Evolutionary conservation across 2,888 invertebrate species (phyloP), one percentile per base, ranked within the genome.

Genomic region (Protonemura montana): DNA sequence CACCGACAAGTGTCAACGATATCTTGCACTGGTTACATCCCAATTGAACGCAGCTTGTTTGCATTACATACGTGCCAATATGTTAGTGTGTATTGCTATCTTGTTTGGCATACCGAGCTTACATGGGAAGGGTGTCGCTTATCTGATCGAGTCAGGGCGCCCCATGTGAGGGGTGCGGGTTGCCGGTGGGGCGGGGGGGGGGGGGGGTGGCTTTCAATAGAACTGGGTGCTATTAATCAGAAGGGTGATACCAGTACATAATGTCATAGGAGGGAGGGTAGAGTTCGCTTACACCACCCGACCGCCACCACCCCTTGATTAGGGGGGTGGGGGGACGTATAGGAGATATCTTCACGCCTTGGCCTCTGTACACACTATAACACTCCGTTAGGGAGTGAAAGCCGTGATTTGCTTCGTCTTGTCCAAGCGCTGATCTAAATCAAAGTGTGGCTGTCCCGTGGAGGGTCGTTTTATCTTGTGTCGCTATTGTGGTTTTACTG

Each of bases 211-310:
- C 5, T 2, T 59, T 59, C 59, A 59, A 59, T 59, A 59, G 59
- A 59, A 21, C 13, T 13, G 82, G 41, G 25, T 21, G 35, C 82
- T 83, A 83, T 83, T 83, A 83, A 83, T 83, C 82, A 83, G 42
- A 26, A 83, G 82, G 82, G 82, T 83, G 82, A 35, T 83, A 83
- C 81, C 82, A 83, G 82, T 35, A 42, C 59, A 13, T 82, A 82
- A 41, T 83, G 82, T 35, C n/a, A n/a, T n/a, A 42, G 82, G 82
- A n/a, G 82, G 82, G 82, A 41, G 82, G 82, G 59, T 3, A 21
- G 59, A 2, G 21, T 3, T 59, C 59, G 59, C n/a, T 21, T 81
- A 80, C 80, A 27, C 28, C 29, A 29, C 28, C 81, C 7, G 30
- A 26, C 26, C 7, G 13, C 80, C n/a, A 81, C 81, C 81, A 81